These are phyloP conservation scores for Decapterus maruadsi DNA, from an alignment of 2,797 vertebrate genomes.

Conservation along the genomic window DNA sequence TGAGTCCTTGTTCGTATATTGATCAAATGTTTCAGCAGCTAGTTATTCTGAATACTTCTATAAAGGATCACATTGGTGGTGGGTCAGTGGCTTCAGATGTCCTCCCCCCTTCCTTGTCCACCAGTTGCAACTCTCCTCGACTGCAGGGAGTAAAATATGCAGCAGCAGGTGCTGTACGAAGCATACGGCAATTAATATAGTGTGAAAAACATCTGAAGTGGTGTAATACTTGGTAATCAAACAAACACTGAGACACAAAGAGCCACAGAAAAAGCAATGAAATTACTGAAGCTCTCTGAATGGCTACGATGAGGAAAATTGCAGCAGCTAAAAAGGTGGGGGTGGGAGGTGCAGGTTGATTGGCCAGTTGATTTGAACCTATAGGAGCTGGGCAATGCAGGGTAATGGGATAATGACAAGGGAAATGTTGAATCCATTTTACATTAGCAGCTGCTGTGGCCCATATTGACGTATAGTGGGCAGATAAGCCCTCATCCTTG, in stretches of 20 bases:
- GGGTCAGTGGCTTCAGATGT: not conserved
- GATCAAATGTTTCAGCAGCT: constrained; percentile 12
- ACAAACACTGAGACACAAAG: constrained; percentile 35
- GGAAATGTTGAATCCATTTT: constrained; percentile 76
- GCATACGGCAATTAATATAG: constrained; percentile 49
- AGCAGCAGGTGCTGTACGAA: constrained; percentile 43
- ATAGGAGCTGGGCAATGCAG: constrained; percentile 26
- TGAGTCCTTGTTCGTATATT: not conserved
- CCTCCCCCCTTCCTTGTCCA: not conserved
- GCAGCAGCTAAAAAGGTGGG: constrained; percentile 16
- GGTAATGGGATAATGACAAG: constrained; percentile 64
- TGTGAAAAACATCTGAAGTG: constrained; percentile 52
- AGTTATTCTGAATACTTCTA: not conserved
- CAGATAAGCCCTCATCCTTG: constrained; percentile 57
- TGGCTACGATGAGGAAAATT: constrained; percentile 44
- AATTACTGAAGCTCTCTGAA: constrained; percentile 51
- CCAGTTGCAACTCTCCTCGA: not conserved
- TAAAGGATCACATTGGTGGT: not conserved
- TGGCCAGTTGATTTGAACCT: constrained; percentile 55
- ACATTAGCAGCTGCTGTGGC: constrained; percentile 57
- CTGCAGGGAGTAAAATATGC: not conserved
- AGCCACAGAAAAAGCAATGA: constrained; percentile 29
- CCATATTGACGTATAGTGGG: constrained; percentile 54
- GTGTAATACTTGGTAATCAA: constrained; percentile 52
- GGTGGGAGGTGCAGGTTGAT: constrained; percentile 27